Base-by-base conservation (phyloP, 1,140 invertebrate species). In the Orussus abietinus region DNA sequence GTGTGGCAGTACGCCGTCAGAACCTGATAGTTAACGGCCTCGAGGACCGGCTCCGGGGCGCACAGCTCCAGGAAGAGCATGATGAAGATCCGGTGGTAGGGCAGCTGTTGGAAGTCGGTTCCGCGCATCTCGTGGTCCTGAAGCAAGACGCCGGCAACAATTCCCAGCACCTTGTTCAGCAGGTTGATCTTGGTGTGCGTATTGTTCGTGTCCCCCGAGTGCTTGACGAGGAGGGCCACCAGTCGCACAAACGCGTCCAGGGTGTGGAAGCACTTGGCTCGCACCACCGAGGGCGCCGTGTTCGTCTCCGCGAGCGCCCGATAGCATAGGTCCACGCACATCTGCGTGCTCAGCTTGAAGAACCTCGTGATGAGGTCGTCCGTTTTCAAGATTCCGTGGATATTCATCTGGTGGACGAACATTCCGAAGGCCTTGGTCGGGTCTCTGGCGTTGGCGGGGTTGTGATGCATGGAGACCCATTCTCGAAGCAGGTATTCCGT, bases 21-120 rank as follows among this genome's bases (percentile, higher is more conserved):
- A 44, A 93, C 81, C 70, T 95, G 91, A 62, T 86, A 92, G 62
- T 91, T 92, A 46, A 97, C 92, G 31, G 86, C 83, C 72, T 96
- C 93, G 13, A 98, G 74, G 18, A 96, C 85, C 1, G 87, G 86
- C 66, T 99, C 96, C 2, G 90, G 87, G 34, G 87, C 84, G 66
- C 94, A 98, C 38, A 99, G 80, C 63, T 99, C 96, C 30, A 98
- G 82, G 67, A 98, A 98, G 1, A 99, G 78, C 82, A 96, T 96
- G 30, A 98, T 91, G 39, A 99, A 91, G 42, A 99, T 92, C 15
- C 97, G 78, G 60, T 98, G 95, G 73, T 98, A 99, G 1, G 96
- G 93, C 38, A 99, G 74, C 66, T 98, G 94, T 57, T 98, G 92
- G 73, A 99, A 99, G 35, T 95, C 91, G 1, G 79, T 78, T 71